phyloP scores from a whole-genome alignment of 2,113 vertebrate species.

The Corythoichthys haematopterus region DNA sequence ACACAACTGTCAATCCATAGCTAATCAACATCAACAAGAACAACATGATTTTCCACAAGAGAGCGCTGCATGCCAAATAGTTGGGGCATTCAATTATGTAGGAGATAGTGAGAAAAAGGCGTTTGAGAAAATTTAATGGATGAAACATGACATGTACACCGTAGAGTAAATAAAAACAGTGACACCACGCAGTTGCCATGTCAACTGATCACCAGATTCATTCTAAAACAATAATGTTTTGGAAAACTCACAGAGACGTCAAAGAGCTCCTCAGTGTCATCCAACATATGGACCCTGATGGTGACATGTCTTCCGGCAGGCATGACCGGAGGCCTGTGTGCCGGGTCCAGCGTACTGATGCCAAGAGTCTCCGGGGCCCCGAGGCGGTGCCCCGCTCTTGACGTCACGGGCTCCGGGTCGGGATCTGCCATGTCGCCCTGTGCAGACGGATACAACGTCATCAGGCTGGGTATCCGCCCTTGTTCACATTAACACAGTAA shows the following conservation, averaged over 20 bases:
- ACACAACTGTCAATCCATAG: background rate
- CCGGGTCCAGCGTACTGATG: conserved; percentile 93
- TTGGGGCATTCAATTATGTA: background rate
- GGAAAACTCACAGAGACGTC: conserved; percentile 86
- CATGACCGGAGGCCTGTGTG: conserved; percentile 81
- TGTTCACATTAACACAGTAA: conserved; percentile 39
- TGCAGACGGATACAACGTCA: conserved; percentile 17
- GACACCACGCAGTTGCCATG: conserved; percentile 63
- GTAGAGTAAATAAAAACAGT: conserved; percentile 33
- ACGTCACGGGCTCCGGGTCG: conserved; percentile 81
- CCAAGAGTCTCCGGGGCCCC: conserved; percentile 88
- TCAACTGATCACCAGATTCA: conserved; percentile 56
- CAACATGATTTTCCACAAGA: conserved; percentile 4
- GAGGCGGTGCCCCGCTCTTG: conserved; percentile 84
- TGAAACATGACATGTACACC: background rate
- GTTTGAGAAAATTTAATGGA: conserved; percentile 9
- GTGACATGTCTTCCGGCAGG: conserved; percentile 85
- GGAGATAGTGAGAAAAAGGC: conserved; percentile 6
- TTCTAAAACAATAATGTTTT: conserved; percentile 16
- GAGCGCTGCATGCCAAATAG: conserved; percentile 3
- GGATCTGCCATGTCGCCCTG: conserved; percentile 83
- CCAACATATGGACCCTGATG: conserved; percentile 92
- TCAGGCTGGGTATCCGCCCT: conserved; percentile 2
- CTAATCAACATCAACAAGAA: background rate
- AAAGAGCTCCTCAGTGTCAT: conserved; percentile 91